Conservation (phyloP, 1,140 invertebrate genomes). For the Paralvinella palmiformis region DNA sequence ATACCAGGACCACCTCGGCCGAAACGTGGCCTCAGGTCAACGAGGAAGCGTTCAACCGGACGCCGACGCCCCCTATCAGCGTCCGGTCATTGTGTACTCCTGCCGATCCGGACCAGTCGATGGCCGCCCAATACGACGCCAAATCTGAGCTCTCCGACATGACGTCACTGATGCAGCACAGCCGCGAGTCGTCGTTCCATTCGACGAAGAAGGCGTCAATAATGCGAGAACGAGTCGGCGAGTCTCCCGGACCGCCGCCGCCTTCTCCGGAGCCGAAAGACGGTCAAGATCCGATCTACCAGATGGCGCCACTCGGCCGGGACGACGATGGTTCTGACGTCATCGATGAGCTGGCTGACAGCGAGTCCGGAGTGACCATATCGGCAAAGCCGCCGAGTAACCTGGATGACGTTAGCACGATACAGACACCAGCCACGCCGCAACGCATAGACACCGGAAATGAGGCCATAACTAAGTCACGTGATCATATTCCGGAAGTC, state of each 20-base stretch:
- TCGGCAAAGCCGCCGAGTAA: neutral
- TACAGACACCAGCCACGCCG: neutral
- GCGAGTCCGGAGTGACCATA: neutral
- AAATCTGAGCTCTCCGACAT: neutral
- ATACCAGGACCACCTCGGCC: neutral
- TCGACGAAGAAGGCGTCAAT: neutral
- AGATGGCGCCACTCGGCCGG: neutral
- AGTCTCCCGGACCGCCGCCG: neutral
- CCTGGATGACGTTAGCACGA: constrained; percentile 1
- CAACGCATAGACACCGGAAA: no score
- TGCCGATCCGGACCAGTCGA: neutral
- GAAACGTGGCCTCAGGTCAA: neutral
- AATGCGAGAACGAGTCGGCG: neutral
- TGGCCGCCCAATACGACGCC: neutral
- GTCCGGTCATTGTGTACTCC: neutral
- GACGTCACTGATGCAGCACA: neutral
- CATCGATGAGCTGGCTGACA: neutral
- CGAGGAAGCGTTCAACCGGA: neutral
- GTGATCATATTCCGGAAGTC: neutral
- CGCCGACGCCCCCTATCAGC: neutral
- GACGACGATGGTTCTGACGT: no score
- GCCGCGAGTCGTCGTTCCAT: neutral
- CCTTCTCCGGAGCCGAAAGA: neutral
- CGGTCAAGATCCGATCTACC: no score
- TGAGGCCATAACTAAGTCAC: neutral